Conservation (phyloP, 2,113 vertebrate species). For the Emydocephalus ijimae region DNA sequence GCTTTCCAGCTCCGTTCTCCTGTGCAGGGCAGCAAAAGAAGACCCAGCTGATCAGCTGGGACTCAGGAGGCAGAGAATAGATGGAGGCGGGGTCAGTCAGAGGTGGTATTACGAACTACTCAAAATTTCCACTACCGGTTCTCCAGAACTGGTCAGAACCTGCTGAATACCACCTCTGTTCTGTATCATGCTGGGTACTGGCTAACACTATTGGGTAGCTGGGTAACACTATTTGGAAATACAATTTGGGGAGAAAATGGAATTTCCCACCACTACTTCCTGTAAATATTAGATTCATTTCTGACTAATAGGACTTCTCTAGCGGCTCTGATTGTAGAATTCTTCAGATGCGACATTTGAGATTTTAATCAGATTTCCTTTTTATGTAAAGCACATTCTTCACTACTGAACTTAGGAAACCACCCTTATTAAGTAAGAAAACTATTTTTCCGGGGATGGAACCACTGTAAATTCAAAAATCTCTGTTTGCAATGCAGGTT, state of each 20-base stretch:
- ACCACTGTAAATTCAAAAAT: neutral
- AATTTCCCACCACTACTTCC: neutral
- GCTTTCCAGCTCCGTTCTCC: too few relatives aligned
- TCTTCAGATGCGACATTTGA: neutral
- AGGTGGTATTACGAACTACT: too few relatives aligned
- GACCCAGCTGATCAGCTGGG: too few relatives aligned
- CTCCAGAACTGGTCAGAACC: too few relatives aligned
- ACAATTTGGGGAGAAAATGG: neutral
- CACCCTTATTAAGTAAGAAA: neutral
- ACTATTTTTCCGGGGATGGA: neutral
- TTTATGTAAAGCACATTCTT: neutral
- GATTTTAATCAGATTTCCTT: neutral
- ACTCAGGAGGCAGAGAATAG: too few relatives aligned
- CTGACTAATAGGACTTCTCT: neutral
- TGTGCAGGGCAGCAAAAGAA: too few relatives aligned
- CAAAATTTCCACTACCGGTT: too few relatives aligned
- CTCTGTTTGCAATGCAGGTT: neutral
- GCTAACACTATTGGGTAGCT: too few relatives aligned
- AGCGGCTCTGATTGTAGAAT: neutral
- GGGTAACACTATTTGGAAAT: neutral
- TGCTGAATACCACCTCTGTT: too few relatives aligned
- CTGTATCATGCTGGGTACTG: neutral
- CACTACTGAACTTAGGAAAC: neutral
- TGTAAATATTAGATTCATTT: neutral
- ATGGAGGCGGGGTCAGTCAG: too few relatives aligned